Conservation (phyloP, 2,113 vertebrate species). For the Oreochromis spilurus region DNA sequence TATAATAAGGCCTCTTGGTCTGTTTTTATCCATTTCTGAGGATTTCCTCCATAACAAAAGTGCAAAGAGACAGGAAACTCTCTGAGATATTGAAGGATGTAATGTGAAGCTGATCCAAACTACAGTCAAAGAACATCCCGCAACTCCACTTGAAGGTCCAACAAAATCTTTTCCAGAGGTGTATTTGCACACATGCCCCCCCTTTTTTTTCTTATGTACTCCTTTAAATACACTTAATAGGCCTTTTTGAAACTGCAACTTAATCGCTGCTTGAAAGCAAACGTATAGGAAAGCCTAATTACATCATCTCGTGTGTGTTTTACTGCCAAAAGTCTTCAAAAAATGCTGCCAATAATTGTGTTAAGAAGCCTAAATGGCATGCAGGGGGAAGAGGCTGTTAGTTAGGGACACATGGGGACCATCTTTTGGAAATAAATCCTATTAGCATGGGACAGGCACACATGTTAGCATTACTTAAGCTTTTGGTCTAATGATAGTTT, state of each 20-base stretch:
- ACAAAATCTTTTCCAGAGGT: not conserved
- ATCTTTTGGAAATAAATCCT: conserved; percentile 56
- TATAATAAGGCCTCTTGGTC: not conserved
- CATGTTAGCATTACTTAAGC: not conserved
- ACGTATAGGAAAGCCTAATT: not conserved
- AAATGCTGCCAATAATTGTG: not conserved
- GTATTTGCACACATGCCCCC: not conserved
- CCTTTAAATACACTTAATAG: not conserved
- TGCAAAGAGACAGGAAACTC: conserved; percentile 17
- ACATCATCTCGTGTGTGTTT: not conserved
- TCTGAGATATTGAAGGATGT: not conserved
- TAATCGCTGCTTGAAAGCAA: not conserved
- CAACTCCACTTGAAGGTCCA: not conserved
- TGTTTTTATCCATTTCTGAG: not conserved
- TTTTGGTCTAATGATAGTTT: not conserved
- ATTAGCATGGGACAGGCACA: conserved; percentile 31
- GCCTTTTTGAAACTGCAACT: not conserved
- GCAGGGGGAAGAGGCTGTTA: not conserved
- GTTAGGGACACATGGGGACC: conserved; percentile 16
- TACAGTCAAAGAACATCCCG: not conserved
- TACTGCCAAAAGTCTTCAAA: not conserved
- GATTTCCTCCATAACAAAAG: not conserved
- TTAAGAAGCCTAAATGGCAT: conserved; percentile 35
- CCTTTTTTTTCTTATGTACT: not conserved
- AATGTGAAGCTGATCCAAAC: not conserved